Evolutionary conservation across 2,888 invertebrate species (phyloP).

Genomic region (Drosophila rubida): DNA sequence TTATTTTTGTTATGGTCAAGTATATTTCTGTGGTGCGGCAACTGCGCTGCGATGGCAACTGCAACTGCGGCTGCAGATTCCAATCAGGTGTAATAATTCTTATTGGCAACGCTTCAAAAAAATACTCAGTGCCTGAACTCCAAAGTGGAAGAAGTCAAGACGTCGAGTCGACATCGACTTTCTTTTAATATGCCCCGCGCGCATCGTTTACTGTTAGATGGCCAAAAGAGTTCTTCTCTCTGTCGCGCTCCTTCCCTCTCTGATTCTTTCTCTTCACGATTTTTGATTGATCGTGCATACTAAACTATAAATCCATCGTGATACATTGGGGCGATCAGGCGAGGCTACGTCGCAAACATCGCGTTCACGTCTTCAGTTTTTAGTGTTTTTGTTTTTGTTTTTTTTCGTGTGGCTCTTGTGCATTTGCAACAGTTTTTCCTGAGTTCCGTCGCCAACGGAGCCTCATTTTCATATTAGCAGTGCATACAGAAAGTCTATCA

Average conservation of each 20-base stretch:
- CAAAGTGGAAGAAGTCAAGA: conserved; percentile 41
- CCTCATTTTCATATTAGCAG: conserved; percentile 76
- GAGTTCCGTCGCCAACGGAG: conserved; percentile 50
- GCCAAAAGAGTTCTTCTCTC: conserved; percentile 33
- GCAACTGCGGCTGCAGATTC: conserved; percentile 80
- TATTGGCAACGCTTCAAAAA: conserved; percentile 82
- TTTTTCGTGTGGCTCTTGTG: conserved; percentile 5
- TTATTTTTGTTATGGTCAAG: conserved; percentile 77
- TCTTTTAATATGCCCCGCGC: conserved; percentile 69
- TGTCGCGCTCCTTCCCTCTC: conserved; percentile 9
- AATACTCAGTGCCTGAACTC: conserved; percentile 28
- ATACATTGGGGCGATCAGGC: conserved; percentile 85
- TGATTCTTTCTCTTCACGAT: conserved; percentile 77
- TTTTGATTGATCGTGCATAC: conserved; percentile 86
- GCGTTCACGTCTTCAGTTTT: conserved; percentile 55
- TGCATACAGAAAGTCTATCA: conserved; percentile 49
- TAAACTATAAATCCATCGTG: conserved; percentile 85
- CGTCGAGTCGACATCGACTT: conserved; percentile 41
- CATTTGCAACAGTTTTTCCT: conserved; percentile 39
- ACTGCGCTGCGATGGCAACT: conserved; percentile 39
- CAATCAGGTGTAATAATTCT: conserved; percentile 85
- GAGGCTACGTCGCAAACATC: conserved; percentile 56
- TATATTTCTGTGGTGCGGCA: conserved; percentile 67
- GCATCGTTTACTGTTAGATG: conserved; percentile 69
- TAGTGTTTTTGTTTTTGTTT: conserved; percentile 6